Conservation (phyloP, 2,797 vertebrate genomes). For the Falco concolor region DNA sequence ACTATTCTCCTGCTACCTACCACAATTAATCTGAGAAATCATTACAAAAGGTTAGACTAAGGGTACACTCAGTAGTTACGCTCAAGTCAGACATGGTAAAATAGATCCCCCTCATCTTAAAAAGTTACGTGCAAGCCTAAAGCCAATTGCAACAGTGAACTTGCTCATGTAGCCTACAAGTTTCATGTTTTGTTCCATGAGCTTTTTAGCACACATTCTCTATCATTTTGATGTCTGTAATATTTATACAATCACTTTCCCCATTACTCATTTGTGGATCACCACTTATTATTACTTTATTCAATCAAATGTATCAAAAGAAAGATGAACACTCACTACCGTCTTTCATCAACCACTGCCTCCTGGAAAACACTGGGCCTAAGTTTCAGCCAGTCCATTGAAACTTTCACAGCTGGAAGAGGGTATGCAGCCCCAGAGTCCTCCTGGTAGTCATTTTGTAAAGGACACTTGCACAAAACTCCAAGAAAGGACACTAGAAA, state of each 20-base stretch:
- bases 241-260: not conserved
- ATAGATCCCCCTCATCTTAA: not conserved
- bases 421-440: conserved; percentile 88
- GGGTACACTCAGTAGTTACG: not conserved
- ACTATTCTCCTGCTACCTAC: not conserved
- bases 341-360: conserved; percentile 84
- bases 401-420: conserved; percentile 96
- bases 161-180: not conserved
- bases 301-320: not conserved
- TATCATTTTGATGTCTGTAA: not conserved
- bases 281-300: not conserved
- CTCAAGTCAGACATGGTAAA: not conserved
- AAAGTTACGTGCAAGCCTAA: not conserved
- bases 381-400: conserved; percentile 94
- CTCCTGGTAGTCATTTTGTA: conserved; percentile 86
- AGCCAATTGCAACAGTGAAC: not conserved
- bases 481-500: conserved; percentile 93
- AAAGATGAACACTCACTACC: conserved; percentile 83
- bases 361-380: conserved; percentile 89
- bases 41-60: not conserved
- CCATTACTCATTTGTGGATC: not conserved
- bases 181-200: not conserved
- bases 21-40: not conserved
- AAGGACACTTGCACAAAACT: conserved; percentile 89
- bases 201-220: not conserved